phyloP scores from a whole-genome alignment of 2,797 vertebrate species.

The Etheostoma nigrum region DNA sequence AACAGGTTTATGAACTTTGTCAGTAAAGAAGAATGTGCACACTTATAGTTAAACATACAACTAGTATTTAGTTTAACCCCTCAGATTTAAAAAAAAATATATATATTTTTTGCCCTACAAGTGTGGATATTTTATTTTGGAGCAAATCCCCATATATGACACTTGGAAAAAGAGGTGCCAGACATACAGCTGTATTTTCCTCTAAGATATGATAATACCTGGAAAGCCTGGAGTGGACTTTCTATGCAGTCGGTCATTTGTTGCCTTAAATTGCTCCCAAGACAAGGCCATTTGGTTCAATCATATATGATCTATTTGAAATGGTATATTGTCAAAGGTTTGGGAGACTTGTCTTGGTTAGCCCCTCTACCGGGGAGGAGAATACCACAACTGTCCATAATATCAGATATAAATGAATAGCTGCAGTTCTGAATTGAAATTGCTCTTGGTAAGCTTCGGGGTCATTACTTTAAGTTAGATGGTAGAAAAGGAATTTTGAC shows the following conservation, averaged over 20 bases:
- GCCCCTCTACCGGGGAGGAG: conserved; percentile 51
- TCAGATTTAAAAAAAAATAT: too few relatives aligned
- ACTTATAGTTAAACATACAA: neutral
- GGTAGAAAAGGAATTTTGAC: conserved; percentile 52
- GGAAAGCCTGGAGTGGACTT: conserved; percentile 5
- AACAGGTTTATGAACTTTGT: neutral
- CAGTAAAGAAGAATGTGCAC: neutral
- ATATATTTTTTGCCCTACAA: neutral
- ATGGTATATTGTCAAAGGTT: conserved; percentile 52
- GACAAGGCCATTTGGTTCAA: conserved; percentile 66
- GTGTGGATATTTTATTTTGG: neutral
- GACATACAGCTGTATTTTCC: neutral
- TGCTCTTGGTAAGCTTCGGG: conserved; percentile 39
- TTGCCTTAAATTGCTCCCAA: conserved; percentile 61
- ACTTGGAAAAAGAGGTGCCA: neutral
- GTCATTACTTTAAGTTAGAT: conserved; percentile 72
- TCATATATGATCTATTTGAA: conserved; percentile 57
- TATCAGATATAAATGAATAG: conserved; percentile 64
- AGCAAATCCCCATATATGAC: neutral
- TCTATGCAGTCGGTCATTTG: conserved; percentile 39
- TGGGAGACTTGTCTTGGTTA: conserved; percentile 75
- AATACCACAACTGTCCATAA: conserved; percentile 70
- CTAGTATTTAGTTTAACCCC: neutral
- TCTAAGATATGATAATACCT: conserved; percentile 14
- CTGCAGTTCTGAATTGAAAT: conserved; percentile 47